Conservation (phyloP, 1,140 invertebrate species). For the Lucilia sericata region DNA sequence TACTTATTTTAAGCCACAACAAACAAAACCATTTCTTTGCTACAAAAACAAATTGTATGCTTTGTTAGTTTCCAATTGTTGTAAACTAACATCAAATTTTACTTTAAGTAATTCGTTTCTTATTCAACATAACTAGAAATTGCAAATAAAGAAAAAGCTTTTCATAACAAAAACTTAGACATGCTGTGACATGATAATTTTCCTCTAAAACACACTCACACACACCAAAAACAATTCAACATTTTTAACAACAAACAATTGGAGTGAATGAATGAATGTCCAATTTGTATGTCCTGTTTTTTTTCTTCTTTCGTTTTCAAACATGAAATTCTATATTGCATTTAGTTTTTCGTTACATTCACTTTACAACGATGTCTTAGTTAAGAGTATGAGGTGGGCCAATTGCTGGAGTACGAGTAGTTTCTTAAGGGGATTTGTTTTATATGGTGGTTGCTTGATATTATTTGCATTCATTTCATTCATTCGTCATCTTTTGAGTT, state of each 20-base stretch:
- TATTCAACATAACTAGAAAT: neutral
- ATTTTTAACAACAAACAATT: too few species aligned
- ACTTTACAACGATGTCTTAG: too few species aligned
- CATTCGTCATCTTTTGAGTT: constrained; percentile 1
- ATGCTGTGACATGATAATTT: constrained; percentile 33
- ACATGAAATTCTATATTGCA: constrained; percentile 27
- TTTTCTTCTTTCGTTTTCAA: neutral
- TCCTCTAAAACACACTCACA: neutral
- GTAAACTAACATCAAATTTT: constrained; percentile 35
- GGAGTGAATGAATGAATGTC: neutral
- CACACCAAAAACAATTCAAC: neutral
- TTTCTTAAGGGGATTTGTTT: neutral
- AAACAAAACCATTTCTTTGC: neutral
- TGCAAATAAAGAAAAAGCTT: neutral
- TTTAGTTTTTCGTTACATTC: neutral
- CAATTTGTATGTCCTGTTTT: neutral
- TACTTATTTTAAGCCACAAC: neutral
- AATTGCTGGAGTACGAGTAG: neutral
- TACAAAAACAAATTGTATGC: neutral
- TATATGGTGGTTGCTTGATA: neutral
- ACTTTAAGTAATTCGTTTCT: constrained; percentile 1
- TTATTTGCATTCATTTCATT: constrained; percentile 27
- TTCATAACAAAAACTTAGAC: constrained; percentile 6
- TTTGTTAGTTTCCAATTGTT: neutral
- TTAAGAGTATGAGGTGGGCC: too few species aligned